Evolutionary conservation across 2,113 vertebrate species (phyloP), one percentile per base, ranked within the genome.

Genomic region (Struthio camelus): DNA sequence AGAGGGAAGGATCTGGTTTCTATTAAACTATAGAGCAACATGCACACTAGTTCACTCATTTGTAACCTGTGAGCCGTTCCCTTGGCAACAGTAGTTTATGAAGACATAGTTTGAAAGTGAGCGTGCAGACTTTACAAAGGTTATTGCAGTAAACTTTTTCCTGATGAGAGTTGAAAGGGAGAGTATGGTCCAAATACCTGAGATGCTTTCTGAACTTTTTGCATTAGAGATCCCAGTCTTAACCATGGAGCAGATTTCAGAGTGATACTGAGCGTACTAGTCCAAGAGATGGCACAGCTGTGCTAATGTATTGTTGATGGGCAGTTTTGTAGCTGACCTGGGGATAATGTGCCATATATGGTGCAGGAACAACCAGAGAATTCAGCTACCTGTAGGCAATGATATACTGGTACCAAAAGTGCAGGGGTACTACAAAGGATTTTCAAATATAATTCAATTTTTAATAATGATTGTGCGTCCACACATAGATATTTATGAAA

Each of bases 371-470:
- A 3, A 4, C 34, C 13, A 75, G 32, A 42, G 36, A 67, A 20
- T 32, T 2, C 22, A 51, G 69, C 1, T n/a, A 34, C 18, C 1
- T 30, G 8, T 25, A 27, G 3, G 9, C 7, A 69, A 7, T 4
- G 14, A 2, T 25, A 38, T 42, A 32, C 14, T 24, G 42, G 6
- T 19, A 7, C 7, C 51, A n/a, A n/a, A 20, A 16, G 5, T 19
- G 17, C 24, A 64, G 27, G 7, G 15, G 4, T 59, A 32, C 2
- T 0, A 3, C 51, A 64, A 66, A 0, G 2, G 5, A 3, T 64
- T 93, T 84, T 75, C n/a, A 58, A 44, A 67, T 62, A 1, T 38
- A 4, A 32, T 20, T 13, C 32, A 61, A 23, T 51, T 72, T 77
- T 67, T 36, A 71, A 46, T 8, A 27, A 38, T 65, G 50, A 28